Percentiles rank a stretch among this genome's conserved stretches.
Evolutionary conservation across 2,888 invertebrate genomes (phyloP).

Genomic region (Ectobius pallidus): DNA sequence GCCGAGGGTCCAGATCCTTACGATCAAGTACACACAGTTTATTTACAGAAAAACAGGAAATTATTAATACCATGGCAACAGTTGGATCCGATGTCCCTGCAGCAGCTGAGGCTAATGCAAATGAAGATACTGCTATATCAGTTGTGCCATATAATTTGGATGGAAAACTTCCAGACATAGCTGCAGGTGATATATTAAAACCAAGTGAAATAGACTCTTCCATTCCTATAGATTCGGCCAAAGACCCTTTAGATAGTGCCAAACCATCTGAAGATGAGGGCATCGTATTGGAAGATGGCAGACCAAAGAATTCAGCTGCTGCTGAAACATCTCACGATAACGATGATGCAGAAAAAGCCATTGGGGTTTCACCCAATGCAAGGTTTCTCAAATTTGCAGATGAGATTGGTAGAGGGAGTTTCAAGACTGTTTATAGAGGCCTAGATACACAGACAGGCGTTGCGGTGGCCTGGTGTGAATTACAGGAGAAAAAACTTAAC

Average conservation of each 20-base stretch:
- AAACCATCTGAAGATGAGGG: constrained; percentile 19
- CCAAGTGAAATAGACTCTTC: neutral
- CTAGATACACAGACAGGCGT: constrained; percentile 98
- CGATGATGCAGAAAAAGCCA: constrained; percentile 88
- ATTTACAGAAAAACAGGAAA: neutral
- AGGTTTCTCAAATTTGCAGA: constrained; percentile 98
- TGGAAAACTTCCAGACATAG: constrained; percentile 32
- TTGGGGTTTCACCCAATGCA: constrained; percentile 92
- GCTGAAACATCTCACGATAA: constrained; percentile 36
- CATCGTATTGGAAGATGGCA: no score
- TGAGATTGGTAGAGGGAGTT: constrained; percentile 97
- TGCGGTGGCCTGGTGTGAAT: constrained; percentile 98
- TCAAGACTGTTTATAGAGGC: constrained; percentile 98
- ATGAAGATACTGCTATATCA: no score
- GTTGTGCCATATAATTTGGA: constrained; percentile 35
- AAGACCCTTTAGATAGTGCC: neutral
- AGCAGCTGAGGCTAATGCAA: no score
- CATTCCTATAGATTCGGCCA: neutral
- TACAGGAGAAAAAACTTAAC: constrained; percentile 97
- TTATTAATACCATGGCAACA: constrained; percentile 8
- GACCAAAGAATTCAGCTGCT: neutral
- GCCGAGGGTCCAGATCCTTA: constrained; percentile 3
- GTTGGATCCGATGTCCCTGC: neutral
- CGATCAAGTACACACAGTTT: neutral
- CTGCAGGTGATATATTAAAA: neutral